These are phyloP conservation scores for Aegithalos caudatus DNA, from an alignment of 2,113 vertebrate genomes.

Conservation along the genomic window DNA sequence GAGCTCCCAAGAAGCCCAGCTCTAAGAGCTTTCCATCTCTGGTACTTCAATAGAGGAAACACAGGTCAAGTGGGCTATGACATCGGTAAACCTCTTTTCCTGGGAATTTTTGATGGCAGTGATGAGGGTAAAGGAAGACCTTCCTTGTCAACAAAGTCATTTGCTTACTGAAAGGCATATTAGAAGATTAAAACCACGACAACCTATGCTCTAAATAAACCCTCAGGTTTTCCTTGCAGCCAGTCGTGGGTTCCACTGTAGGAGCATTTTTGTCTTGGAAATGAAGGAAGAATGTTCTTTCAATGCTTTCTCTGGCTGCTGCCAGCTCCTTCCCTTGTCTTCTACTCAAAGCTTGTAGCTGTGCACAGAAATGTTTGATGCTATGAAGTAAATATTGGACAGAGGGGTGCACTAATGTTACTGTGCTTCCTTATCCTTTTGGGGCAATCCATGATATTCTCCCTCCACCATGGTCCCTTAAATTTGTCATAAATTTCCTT, in stretches of 20 bases:
- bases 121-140: neutral
- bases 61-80: neutral
- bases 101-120: neutral
- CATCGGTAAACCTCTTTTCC: neutral
- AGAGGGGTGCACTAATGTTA: neutral
- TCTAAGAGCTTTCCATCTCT: neutral
- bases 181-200: neutral
- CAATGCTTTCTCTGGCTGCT: neutral
- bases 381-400: neutral
- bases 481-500: neutral
- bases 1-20: neutral
- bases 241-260: neutral
- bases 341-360: neutral
- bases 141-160: neutral
- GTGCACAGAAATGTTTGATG: neutral
- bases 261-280: neutral
- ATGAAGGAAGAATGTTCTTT: neutral
- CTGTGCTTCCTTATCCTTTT: neutral
- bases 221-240: neutral
- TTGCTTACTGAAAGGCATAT: neutral
- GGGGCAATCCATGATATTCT: neutral
- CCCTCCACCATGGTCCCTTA: neutral
- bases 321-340: neutral
- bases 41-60: neutral
- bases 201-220: neutral